Percentiles rank a stretch among this genome's conserved stretches.
Evolutionary conservation across 1,140 invertebrate genomes (phyloP).

Genomic region (Rhagoletis zephyria): DNA sequence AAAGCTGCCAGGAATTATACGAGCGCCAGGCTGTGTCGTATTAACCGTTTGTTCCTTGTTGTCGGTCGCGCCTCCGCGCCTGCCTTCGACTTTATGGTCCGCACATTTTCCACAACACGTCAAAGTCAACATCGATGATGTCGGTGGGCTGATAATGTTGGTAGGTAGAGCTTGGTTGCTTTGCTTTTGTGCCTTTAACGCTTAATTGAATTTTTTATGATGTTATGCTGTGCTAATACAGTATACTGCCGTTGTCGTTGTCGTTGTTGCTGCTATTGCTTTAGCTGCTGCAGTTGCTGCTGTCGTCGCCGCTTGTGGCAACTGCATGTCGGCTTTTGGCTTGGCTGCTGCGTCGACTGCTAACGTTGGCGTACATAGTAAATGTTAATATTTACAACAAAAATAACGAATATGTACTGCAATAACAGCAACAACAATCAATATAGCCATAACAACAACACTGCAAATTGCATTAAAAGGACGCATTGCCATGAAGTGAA

Average conservation of each 20-base stretch:
- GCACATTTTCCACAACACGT: slow-evolving; percentile 37
- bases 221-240: slow-evolving; percentile 19
- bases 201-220: slow-evolving; percentile 53
- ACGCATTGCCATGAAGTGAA: slow-evolving; percentile 37
- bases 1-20: slow-evolving; percentile 15
- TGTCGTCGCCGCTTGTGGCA: not conserved
- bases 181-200: slow-evolving; percentile 50
- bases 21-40: not conserved
- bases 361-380: not conserved
- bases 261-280: not conserved
- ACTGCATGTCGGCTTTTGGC: not conserved
- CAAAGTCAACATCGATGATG: slow-evolving; percentile 47
- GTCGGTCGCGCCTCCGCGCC: not conserved
- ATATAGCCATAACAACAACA: slow-evolving; percentile 46
- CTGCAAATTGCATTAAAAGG: slow-evolving; percentile 37
- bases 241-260: not conserved
- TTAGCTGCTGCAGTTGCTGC: not conserved
- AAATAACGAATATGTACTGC: not conserved
- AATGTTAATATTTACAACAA: not conserved
- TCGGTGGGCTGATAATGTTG: not conserved
- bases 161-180: not conserved
- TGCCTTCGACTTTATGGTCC: slow-evolving; percentile 8
- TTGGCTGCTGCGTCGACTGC: not conserved
- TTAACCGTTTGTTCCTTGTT: not conserved
- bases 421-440: slow-evolving; percentile 1